Conservation (phyloP, 2,888 invertebrate genomes). For the Cephalotes varians region DNA sequence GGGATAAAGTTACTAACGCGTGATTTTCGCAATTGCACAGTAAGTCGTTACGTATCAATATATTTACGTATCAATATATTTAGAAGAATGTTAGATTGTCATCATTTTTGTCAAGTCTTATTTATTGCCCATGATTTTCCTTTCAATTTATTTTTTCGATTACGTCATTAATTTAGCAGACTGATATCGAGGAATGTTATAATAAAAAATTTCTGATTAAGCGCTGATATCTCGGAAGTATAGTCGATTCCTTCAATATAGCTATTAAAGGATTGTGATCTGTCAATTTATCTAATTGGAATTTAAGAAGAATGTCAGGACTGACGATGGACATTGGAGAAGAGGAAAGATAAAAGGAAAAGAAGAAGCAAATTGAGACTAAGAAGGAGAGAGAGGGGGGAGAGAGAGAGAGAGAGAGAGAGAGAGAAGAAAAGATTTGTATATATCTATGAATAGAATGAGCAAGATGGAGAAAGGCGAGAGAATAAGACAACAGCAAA, state of each 20-base stretch:
- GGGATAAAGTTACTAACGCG: slow-evolving; percentile 64
- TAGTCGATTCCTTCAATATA: slow-evolving; percentile 64
- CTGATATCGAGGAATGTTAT: not conserved
- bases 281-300: slow-evolving; percentile 84
- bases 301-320: slow-evolving; percentile 72
- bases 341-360: slow-evolving; percentile 55
- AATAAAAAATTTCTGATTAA: not conserved
- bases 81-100: not conserved
- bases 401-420: slow-evolving; percentile 13
- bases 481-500: slow-evolving; percentile 4
- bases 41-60: not conserved
- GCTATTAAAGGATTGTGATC: slow-evolving; percentile 82
- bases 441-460: not conserved
- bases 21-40: slow-evolving; percentile 63
- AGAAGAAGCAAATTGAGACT: slow-evolving; percentile 15
- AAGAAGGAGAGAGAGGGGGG: slow-evolving; percentile 22
- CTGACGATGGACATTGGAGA: slow-evolving; percentile 40
- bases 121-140: not conserved
- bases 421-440: not conserved
- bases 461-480: not conserved
- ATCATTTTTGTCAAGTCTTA: not conserved
- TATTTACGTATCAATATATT: slow-evolving; percentile 6
- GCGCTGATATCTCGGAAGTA: slow-evolving; percentile 34
- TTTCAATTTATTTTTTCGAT: not conserved
- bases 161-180: not conserved